These are phyloP conservation scores for Montipora capitata DNA, from an alignment of 92 coral and sea anemone species.

Conservation along the genomic window DNA sequence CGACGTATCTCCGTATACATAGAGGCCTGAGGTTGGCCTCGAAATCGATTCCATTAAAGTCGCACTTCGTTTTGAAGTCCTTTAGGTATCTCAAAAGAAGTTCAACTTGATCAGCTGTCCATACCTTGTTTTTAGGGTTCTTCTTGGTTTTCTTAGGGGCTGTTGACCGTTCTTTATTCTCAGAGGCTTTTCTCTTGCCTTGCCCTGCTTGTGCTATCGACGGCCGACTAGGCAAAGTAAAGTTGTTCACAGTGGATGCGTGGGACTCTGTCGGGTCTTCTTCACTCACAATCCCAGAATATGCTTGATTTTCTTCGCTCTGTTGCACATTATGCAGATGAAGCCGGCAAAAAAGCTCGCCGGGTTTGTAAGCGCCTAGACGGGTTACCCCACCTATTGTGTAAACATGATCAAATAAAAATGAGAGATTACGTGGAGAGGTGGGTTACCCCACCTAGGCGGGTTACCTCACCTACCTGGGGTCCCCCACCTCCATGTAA, in stretches of 20 bases:
- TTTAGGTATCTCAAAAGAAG: slow-evolving; percentile 12
- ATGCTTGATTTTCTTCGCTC: slow-evolving; percentile 8
- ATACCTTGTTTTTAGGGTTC: slow-evolving; percentile 8
- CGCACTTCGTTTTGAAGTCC: slow-evolving; percentile 2
- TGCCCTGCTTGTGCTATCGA: slow-evolving; percentile 19
- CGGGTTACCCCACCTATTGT: no score
- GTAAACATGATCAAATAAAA: no score
- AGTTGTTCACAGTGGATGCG: slow-evolving; percentile 20
- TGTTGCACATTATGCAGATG: not conserved
- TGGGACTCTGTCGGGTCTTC: slow-evolving; percentile 7
- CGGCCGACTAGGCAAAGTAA: slow-evolving; percentile 25
- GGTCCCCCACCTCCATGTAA: no score
- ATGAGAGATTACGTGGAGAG: no score
- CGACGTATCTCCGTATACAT: slow-evolving; percentile 12
- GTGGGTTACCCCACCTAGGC: no score
- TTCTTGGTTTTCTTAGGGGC: slow-evolving; percentile 15
- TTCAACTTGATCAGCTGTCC: not conserved
- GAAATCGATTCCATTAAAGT: not conserved
- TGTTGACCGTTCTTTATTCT: slow-evolving; percentile 11
- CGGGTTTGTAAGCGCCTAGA: not conserved
- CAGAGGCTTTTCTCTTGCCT: slow-evolving; percentile 12
- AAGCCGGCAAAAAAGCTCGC: not conserved
- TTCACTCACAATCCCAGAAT: slow-evolving; percentile 20
- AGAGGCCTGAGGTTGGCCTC: slow-evolving; percentile 11
- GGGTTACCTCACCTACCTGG: no score